These are phyloP conservation scores for Scolopax bukidnonensis DNA, from an alignment of 2,797 vertebrate genomes.

Conservation along the genomic window DNA sequence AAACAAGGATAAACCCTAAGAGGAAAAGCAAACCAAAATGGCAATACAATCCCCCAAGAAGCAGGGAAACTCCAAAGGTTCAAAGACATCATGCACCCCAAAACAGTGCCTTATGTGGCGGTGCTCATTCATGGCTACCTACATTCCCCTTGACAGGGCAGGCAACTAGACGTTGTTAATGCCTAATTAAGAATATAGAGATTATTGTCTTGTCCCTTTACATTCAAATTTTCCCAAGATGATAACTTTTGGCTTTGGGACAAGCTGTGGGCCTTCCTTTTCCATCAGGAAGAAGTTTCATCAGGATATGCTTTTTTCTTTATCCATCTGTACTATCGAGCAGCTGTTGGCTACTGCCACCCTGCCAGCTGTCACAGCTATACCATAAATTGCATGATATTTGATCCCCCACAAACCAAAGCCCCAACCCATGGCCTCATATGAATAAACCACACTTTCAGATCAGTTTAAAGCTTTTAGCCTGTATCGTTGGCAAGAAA, in stretches of 20 bases:
- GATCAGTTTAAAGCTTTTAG: neutral
- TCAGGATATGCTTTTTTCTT: neutral
- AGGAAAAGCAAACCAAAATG: neutral
- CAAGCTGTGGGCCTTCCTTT: neutral
- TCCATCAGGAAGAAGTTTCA: neutral
- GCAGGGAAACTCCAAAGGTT: neutral
- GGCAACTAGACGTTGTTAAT: neutral
- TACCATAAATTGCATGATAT: neutral
- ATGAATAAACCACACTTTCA: neutral
- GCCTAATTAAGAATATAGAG: neutral
- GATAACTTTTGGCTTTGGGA: neutral
- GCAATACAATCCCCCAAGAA: neutral
- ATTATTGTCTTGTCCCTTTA: neutral
- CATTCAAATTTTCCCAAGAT: neutral
- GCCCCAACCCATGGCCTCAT: neutral
- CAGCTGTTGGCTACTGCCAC: neutral
- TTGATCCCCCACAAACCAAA: neutral
- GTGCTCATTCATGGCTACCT: neutral
- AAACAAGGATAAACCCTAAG: neutral
- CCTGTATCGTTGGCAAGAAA: neutral
- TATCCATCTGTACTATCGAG: neutral
- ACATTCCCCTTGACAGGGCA: neutral
- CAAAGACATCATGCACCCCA: neutral
- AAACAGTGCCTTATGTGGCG: neutral
- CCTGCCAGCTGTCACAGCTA: neutral